A percentile compares a stretch with the other conserved stretches of the same genome.
Evolutionary conservation across 2,113 vertebrate species (phyloP).

Genomic region (Centropus bengalensis): DNA sequence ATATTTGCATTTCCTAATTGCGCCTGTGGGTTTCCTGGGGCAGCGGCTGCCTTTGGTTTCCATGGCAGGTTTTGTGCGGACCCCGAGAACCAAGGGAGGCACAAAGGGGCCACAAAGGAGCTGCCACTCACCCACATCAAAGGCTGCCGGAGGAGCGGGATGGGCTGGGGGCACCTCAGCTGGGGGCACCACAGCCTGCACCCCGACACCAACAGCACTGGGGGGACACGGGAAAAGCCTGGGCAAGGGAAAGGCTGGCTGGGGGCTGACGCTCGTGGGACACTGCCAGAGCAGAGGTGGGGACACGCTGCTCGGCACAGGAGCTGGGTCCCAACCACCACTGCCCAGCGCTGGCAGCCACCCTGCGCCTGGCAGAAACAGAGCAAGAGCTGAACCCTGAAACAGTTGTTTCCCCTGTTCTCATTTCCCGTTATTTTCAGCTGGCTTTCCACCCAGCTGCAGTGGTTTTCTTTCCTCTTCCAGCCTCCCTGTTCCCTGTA

Average conservation of each 20-base stretch:
- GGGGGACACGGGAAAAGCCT: accelerated
- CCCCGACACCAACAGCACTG: background rate
- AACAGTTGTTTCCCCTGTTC: background rate
- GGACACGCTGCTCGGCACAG: accelerated
- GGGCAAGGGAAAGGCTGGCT: background rate
- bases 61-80: conserved; percentile 62
- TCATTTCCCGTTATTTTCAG: background rate
- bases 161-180: background rate
- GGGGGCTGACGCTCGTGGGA: accelerated
- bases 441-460: background rate
- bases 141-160: conserved; percentile 13
- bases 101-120: conserved; percentile 57
- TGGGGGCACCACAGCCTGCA: background rate
- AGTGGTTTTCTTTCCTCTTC: background rate
- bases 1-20: conserved; percentile 63
- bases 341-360: background rate
- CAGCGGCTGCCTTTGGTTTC: conserved; percentile 49
- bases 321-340: accelerated
- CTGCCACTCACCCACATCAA: conserved; percentile 59
- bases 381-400: background rate
- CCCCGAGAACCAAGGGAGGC: conserved; percentile 26
- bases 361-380: background rate
- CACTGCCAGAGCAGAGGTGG: background rate
- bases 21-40: conserved; percentile 54
- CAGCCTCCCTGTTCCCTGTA: background rate